Evolutionary conservation across 2,888 invertebrate species (phyloP).

Genomic region (Eupithecia insigniata): DNA sequence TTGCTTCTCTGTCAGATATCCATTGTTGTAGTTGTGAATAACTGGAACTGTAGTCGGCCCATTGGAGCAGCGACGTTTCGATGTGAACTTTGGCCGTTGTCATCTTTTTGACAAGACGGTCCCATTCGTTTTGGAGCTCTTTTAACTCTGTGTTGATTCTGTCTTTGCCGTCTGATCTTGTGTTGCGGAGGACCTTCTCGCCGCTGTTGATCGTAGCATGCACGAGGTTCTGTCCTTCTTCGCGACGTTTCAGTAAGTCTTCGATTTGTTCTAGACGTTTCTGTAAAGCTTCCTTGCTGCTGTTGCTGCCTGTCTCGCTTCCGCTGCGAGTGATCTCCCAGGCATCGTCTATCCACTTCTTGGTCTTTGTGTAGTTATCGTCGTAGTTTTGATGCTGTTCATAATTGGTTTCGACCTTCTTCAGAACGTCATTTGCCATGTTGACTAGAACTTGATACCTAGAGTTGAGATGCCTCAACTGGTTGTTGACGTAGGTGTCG

Average conservation of each 20-base stretch:
- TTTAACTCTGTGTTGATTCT: slow-evolving; percentile 93
- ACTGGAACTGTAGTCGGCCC: slow-evolving; percentile 98
- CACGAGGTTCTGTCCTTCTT: slow-evolving; percentile 93
- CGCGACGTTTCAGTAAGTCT: slow-evolving; percentile 90
- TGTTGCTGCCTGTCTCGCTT: slow-evolving; percentile 90
- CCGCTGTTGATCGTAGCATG: slow-evolving; percentile 95
- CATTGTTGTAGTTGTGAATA: slow-evolving; percentile 96
- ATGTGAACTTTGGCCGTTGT: slow-evolving; percentile 95
- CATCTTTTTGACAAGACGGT: slow-evolving; percentile 94
- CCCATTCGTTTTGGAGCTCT: slow-evolving; percentile 96
- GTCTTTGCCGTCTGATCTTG: slow-evolving; percentile 94
- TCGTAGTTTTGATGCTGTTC: slow-evolving; percentile 94
- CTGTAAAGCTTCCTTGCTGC: slow-evolving; percentile 93
- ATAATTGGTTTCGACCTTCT: slow-evolving; percentile 94
- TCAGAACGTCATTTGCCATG: slow-evolving; percentile 93
- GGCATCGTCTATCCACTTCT: slow-evolving; percentile 94
- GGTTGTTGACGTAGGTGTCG: slow-evolving; percentile 94
- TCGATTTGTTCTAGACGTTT: slow-evolving; percentile 91
- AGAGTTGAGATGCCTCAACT: slow-evolving; percentile 92
- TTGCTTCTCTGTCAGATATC: slow-evolving; percentile 96
- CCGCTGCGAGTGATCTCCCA: slow-evolving; percentile 92
- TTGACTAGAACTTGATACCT: slow-evolving; percentile 95
- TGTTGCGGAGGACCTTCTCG: slow-evolving; percentile 94
- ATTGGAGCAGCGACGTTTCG: slow-evolving; percentile 95
- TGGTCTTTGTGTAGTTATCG: slow-evolving; percentile 89